Conservation (phyloP, 2,888 invertebrate genomes). For the Miltochrista miniata region DNA sequence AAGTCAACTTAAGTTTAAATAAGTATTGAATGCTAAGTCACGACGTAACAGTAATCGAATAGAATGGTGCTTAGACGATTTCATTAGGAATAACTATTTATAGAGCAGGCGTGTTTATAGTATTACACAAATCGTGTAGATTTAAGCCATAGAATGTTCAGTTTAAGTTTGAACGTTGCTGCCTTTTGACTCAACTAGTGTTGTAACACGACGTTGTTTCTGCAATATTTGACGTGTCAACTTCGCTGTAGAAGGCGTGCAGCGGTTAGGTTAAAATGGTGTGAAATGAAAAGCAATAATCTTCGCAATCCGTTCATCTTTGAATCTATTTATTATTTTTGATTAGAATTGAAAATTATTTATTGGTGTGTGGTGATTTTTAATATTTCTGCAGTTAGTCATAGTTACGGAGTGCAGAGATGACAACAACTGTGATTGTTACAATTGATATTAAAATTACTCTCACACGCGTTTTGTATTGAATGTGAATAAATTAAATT, state of each 20-base stretch:
- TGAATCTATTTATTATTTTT: conserved; percentile 67
- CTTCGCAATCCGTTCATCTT: conserved; percentile 43
- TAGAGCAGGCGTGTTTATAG: conserved; percentile 60
- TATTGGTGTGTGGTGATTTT: conserved; percentile 79
- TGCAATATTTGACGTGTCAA: conserved; percentile 40
- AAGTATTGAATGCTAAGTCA: conserved; percentile 79
- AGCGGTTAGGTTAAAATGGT: conserved; percentile 46
- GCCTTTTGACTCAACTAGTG: conserved; percentile 40
- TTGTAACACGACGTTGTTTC: conserved; percentile 46
- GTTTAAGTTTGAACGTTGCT: conserved; percentile 39
- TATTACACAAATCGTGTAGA: conserved; percentile 55
- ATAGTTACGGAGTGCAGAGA: conserved; percentile 41
- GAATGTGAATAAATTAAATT: conserved; percentile 83
- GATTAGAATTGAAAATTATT: conserved; percentile 73
- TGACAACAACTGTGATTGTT: conserved; percentile 59
- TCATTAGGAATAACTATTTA: conserved; percentile 73
- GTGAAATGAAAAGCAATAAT: conserved; percentile 57
- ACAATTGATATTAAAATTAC: conserved; percentile 72
- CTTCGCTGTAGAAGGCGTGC: too few relatives aligned
- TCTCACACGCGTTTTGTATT: conserved; percentile 82
- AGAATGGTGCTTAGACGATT: conserved; percentile 82
- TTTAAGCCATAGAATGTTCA: conserved; percentile 59
- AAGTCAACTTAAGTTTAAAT: conserved; percentile 73
- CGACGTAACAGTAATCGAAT: conserved; percentile 78
- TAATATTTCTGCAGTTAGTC: conserved; percentile 66